Evolutionary conservation across 2,113 vertebrate genomes (phyloP), one percentile per base, ranked within the genome.

Genomic region (Elgaria multicarinata): DNA sequence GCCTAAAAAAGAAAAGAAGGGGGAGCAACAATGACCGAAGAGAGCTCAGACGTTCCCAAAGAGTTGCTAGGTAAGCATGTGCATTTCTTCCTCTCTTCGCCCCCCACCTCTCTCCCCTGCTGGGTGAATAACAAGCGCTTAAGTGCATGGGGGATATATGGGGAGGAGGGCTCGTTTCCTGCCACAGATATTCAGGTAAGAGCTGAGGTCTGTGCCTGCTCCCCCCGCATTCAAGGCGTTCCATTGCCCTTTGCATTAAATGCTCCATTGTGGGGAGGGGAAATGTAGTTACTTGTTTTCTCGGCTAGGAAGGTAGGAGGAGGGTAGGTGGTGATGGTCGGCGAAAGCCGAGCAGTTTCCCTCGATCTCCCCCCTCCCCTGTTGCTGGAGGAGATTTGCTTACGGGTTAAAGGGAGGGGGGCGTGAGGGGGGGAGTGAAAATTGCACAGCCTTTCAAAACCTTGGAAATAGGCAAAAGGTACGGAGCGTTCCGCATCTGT

Each of bases 11-110:
- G 18, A 18, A 10, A 39, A 18, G 87, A 14, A 69, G 26, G 28
- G 67, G 90, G 93, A 87, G 94, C 91, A 87, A 95, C 96, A 95
- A 99, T 99, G 98, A 97, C 97, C 85, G 98, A 98, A 89, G 98
- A 99, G 86, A 96, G 96, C 96, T 96, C 98, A 83, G 98, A 98
- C 93, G 97, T 99, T 26, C 98, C 98, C 88, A 97, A 97, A 94
- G 98, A 99, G 97, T 97, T 98, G 87, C 96, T 98, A 93, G 98
- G 98, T 99, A 97, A 98, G 98, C 39, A 18, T 55, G 72, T n/a
- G 20, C 69, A 82, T 44, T 31, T 42, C 24, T 79, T 62, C 2
- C 31, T 8, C 44, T 3, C 69, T 31, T 16, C 6, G 1, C 12
- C 8, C 5, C 2, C 1, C 16, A 24, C 4, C 13, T 22, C 53